Evolutionary conservation across 2,113 vertebrate genomes (phyloP).

Genomic region (Tenrec ecaudatus): DNA sequence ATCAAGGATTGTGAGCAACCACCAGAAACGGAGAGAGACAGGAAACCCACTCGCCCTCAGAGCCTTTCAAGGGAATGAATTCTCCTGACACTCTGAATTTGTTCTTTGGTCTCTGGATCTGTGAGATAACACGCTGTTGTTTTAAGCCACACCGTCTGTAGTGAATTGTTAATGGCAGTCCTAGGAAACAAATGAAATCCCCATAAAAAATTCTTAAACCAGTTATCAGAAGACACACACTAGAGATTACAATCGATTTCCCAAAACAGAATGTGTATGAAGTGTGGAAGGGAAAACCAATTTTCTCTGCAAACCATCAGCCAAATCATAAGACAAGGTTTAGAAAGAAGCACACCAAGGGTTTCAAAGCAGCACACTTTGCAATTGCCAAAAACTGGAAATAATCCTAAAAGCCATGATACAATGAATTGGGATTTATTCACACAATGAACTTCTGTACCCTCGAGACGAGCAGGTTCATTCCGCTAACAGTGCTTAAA

Average conservation of each 20-base stretch:
- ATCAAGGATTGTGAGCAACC: too few relatives aligned
- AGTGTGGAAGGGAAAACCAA: too few relatives aligned
- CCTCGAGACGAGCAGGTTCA: neutral
- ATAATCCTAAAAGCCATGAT: neutral
- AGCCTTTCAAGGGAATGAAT: neutral
- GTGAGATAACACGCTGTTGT: neutral
- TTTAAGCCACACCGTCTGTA: neutral
- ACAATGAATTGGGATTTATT: neutral
- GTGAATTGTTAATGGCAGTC: neutral
- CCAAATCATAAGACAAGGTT: too few relatives aligned
- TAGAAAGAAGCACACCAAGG: neutral
- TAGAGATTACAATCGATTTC: neutral
- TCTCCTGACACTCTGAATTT: neutral
- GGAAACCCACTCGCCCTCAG: too few relatives aligned
- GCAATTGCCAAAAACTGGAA: neutral
- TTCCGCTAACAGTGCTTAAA: neutral
- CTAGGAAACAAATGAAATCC: neutral
- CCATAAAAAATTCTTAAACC: too few relatives aligned
- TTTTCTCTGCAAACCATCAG: too few relatives aligned
- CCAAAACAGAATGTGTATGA: too few relatives aligned
- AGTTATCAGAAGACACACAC: neutral
- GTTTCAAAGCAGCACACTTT: neutral
- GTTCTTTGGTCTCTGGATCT: neutral
- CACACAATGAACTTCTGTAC: neutral
- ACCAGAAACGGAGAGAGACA: too few relatives aligned